Evolutionary conservation across 1,140 invertebrate genomes (phyloP).

Genomic region (Achroia grisella): DNA sequence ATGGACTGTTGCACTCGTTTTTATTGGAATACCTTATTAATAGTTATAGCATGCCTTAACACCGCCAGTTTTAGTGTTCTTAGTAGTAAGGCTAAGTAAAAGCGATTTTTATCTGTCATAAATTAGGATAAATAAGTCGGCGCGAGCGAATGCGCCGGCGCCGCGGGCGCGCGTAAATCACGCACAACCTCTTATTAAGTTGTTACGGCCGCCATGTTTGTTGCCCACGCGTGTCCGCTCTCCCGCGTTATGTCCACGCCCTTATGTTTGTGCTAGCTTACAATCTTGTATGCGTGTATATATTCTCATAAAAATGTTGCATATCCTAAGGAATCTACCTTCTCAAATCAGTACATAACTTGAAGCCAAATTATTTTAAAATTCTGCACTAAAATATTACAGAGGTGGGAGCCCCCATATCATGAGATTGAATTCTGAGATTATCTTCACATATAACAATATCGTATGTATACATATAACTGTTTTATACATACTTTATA

Average conservation of each 20-base stretch:
- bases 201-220: constrained; percentile 60
- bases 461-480: no score
- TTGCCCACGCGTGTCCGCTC: constrained; percentile 53
- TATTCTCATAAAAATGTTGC: constrained; percentile 31
- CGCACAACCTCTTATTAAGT: constrained; percentile 67
- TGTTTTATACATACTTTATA: no score
- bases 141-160: constrained; percentile 51
- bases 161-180: constrained; percentile 67
- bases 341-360: no score
- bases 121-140: constrained; percentile 66
- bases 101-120: constrained; percentile 67
- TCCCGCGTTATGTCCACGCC: constrained; percentile 45
- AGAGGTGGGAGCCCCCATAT: no score
- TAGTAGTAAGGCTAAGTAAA: constrained; percentile 44
- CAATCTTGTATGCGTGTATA: constrained; percentile 34
- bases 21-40: constrained; percentile 7
- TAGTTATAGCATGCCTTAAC: constrained; percentile 7
- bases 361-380: no score
- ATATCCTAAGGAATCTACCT: background rate
- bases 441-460: no score
- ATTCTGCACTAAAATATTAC: no score
- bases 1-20: constrained; percentile 3
- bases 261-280: constrained; percentile 51
- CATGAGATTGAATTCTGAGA: no score
- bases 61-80: constrained; percentile 26